Base-by-base conservation (phyloP, 2,888 invertebrate species). In the Mystacides longicornis region DNA sequence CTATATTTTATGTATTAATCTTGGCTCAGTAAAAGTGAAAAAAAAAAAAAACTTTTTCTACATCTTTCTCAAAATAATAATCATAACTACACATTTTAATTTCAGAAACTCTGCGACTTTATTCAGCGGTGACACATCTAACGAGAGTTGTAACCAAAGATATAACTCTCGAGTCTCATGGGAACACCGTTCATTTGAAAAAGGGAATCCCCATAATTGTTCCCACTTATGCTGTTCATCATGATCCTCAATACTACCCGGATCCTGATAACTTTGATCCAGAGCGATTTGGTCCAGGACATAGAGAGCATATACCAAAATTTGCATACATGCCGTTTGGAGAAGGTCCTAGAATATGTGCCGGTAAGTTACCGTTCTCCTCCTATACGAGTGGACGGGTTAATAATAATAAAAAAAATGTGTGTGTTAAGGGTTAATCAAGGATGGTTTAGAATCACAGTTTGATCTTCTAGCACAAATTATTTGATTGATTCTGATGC, bases 241-340 rank as follows among this genome's bases (percentile, higher is more conserved):
- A 18, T 7, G 48, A 48, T 23, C 23, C 48, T 22, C 22, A 48
- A 14, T 48, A 48, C 16, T 48, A 20, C 21, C 48, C 48, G 7
- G 48, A 48, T 48, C 48, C 48, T 48, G 14, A 23, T n/a, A 48
- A 23, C n/a, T 48, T 48, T 23, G 48, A 48, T 48, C 48, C 48
- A 5, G 48, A 48, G 18, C 22, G 48, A 21, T 48, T 48, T 23
- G 3, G 23, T 4, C 20, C 18, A 9, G 48, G 18, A 4, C n/a
- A 14, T 4, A 48, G 21, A 23, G 48, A 22, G 16, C 22, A 48
- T 7, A 48, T 48, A n/a, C 48, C 48, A 4, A 48, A 48, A 16
- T 48, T 48, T n/a, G 48, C 21, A 4, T 48, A 48, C 18, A 48
- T 48, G 5, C 48, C 48, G 5, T 48, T 48, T 48, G 48, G 48